Base-by-base conservation (phyloP, 2,888 invertebrate genomes). In the Eupithecia vulgata region DNA sequence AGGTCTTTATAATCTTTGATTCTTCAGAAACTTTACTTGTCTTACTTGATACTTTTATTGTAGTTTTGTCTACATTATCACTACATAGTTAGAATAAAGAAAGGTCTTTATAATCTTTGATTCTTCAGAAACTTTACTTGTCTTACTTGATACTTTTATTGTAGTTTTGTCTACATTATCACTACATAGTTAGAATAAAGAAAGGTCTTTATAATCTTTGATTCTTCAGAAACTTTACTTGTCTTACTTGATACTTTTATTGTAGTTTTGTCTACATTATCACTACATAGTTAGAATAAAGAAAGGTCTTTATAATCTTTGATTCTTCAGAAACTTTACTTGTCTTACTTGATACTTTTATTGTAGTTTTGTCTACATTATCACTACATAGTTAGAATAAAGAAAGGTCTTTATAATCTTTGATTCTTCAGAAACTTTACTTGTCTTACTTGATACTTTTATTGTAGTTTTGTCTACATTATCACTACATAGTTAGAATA, bases 1-100 rank as follows among this genome's bases (percentile, higher is more conserved):
- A 42, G 17, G 8, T 45, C 21, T 21, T 66, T 66, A 57, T 34
- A 40, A 65, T 64, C 64, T 34, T 61, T 59, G 59, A 15, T 61
- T 57, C 57, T 13, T 59, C 12, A 30, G 15, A 34, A 34, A 34
- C 34, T 21, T 42, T 42, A 15, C 3, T 13, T 37, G 5, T 8
- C 37, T 37, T 42, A 13, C 13, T 13, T 42, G 2, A 13, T 42
- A 25, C 45, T 48, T 61, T 8, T 61, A 61, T 34, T 17, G 30
- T 12, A 21, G 25, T 61, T n/a, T n/a, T n/a, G n/a, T n/a, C n/a
- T n/a, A n/a, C n/a, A n/a, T n/a, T n/a, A n/a, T n/a, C n/a, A n/a
- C n/a, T n/a, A n/a, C n/a, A n/a, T n/a, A n/a, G n/a, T n/a, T n/a
- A 25, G 25, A 25, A 25, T 45, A 8, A 45, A 45, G n/a, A 45